Evolutionary conservation across 1,140 invertebrate genomes (phyloP), one percentile per base, ranked within the genome.

Genomic region (Nephila pilipes): DNA sequence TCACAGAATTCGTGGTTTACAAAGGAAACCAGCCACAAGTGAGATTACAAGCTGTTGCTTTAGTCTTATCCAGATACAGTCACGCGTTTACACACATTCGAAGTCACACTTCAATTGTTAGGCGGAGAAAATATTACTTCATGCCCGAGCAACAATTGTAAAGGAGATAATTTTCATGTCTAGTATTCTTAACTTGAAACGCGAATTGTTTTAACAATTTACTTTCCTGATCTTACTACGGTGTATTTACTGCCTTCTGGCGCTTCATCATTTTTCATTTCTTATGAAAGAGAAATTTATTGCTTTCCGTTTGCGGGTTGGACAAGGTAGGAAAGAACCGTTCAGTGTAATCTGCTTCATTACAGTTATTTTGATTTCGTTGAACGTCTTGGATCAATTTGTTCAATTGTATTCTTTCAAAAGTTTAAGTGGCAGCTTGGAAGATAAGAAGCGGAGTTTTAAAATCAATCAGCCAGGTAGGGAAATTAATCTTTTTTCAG

Each of bases 71-170:
- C 36, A 91, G 58, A 63, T 18, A 36, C 81, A 92, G 58, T 92
- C 90, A 92, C 81, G 90, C 90, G 58, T 85, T 85, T 29, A 22
- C 36, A 46, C 46, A 46, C 46, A 69, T 12, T 29, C 55, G 58
- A 25, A 85, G 90, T 92, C 90, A 92, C 90, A 92, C 80, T 92
- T 92, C 90, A 85, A 57, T 92, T 92, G 80, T 85, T 58, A 92
- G 69, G 65, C 10, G 25, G 12, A 55, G 63, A 90, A 89, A 79
- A 81, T 63, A 91, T 60, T 63, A 57, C 57, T 91, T 79, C 55
- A 91, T 54, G 75, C 38, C 18, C n/a, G 18, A 90, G 69, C 88
- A 90, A 90, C 88, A 90, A 90, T 90, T 58, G 88, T 36, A 8
- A 36, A 57, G 65, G 54, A 80, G 46, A 80, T 60, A 69, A 75